Percentiles rank a stretch among this genome's conserved stretches.
Conservation (phyloP, 2,113 vertebrate genomes). For the Nettapus auritus region DNA sequence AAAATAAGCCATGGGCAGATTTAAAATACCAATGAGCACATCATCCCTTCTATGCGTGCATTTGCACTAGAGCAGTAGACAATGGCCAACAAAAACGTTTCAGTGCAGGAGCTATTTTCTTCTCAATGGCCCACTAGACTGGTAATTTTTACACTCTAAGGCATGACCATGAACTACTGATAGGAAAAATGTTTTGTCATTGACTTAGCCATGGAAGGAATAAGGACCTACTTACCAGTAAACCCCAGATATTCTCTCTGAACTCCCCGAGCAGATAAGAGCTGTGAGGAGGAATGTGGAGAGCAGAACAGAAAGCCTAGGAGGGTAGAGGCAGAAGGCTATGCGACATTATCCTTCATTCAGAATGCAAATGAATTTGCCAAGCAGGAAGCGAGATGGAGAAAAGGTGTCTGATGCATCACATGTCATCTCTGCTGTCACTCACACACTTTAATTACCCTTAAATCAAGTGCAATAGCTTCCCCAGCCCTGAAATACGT, state of each 20-base stretch:
- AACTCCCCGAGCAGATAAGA: neutral
- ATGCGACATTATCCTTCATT: conserved; percentile 3
- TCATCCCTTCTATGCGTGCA: neutral
- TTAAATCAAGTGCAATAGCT: conserved; percentile 64
- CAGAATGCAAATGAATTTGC: conserved; percentile 28
- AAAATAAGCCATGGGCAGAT: neutral
- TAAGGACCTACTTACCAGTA: neutral
- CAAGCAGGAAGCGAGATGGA: neutral
- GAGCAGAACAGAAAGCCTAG: neutral
- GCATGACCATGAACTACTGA: neutral
- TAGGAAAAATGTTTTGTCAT: neutral
- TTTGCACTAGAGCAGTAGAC: neutral
- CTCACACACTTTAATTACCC: conserved; percentile 56
- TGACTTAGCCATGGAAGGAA: neutral
- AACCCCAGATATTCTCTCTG: neutral
- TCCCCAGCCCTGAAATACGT: conserved; percentile 34
- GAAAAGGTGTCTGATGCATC: neutral
- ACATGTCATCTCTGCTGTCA: conserved; percentile 33
- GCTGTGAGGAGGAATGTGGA: neutral
- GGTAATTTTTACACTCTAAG: neutral
- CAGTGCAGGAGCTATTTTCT: neutral
- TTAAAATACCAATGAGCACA: neutral
- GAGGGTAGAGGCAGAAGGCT: neutral
- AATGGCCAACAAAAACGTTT: neutral
- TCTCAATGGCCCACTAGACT: neutral